Conservation (phyloP, 2,888 invertebrate species). For the Ramazzottius varieornatus region DNA sequence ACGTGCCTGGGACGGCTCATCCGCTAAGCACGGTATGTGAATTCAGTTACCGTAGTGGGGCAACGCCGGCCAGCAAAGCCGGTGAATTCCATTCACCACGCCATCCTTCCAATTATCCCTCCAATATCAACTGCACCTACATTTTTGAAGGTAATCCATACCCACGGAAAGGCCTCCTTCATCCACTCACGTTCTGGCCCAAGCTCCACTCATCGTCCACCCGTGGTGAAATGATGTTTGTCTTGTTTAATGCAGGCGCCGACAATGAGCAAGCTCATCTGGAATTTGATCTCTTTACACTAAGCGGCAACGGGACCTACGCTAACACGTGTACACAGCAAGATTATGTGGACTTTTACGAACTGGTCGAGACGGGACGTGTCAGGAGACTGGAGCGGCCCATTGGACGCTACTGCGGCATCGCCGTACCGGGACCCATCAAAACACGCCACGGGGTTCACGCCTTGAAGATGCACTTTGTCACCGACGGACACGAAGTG, state of each 20-base stretch:
- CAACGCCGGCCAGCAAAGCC: constrained; percentile 9
- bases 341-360: constrained; percentile 8
- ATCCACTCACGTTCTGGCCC: no score
- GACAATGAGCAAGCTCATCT: constrained; percentile 15
- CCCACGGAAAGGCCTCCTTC: constrained; percentile 14
- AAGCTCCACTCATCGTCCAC: no score
- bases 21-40: constrained; percentile 21
- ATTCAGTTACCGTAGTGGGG: constrained; percentile 19
- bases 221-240: neutral
- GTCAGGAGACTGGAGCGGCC: constrained; percentile 33
- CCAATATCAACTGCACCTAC: constrained; percentile 24
- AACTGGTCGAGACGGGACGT: constrained; percentile 5
- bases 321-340: neutral
- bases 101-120: constrained; percentile 23
- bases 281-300: constrained; percentile 17
- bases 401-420: constrained; percentile 69
- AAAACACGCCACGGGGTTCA: constrained; percentile 66
- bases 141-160: constrained; percentile 20
- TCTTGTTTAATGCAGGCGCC: neutral
- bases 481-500: constrained; percentile 58
- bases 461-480: constrained; percentile 59
- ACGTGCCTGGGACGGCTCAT: constrained; percentile 23
- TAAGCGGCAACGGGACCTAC: constrained; percentile 9
- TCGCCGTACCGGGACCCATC: constrained; percentile 72
- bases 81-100: constrained; percentile 26